A percentile compares a stretch with the other conserved stretches of the same genome.
Conservation (phyloP, 2,888 invertebrate species). For the Portevinia maculata region DNA sequence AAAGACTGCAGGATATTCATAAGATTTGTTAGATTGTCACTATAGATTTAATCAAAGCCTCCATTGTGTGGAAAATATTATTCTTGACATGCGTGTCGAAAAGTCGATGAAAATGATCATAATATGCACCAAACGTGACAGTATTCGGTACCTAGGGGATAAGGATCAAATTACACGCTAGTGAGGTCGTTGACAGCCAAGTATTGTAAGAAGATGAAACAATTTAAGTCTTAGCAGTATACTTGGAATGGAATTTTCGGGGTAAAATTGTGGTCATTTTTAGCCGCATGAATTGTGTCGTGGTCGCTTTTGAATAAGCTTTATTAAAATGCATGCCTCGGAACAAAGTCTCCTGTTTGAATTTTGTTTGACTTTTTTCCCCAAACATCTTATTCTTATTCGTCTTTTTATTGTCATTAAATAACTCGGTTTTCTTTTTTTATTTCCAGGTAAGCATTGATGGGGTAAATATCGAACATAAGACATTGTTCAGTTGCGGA, state of each 20-base stretch:
- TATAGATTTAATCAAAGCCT: conserved; percentile 45
- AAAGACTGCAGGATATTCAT: conserved; percentile 26
- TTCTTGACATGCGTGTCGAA: conserved; percentile 66
- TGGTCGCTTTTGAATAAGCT: neutral
- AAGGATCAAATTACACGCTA: neutral
- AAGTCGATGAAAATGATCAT: conserved; percentile 60
- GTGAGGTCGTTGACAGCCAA: neutral
- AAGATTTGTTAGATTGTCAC: conserved; percentile 57
- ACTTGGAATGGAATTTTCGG: too few species aligned
- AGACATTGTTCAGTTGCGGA: too few species aligned
- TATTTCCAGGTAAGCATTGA: too few species aligned
- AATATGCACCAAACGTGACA: neutral
- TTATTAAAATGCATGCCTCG: too few species aligned
- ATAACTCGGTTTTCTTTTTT: too few species aligned
- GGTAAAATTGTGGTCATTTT: too few species aligned
- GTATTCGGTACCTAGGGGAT: neutral
- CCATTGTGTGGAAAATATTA: conserved; percentile 48
- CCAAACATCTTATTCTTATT: too few species aligned
- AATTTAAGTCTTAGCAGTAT: neutral
- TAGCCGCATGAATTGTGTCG: too few species aligned
- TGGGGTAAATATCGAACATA: too few species aligned
- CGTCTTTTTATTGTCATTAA: too few species aligned
- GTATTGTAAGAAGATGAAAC: neutral
- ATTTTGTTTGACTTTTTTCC: too few species aligned
- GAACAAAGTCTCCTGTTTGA: too few species aligned